Conservation (phyloP, 2,113 vertebrate species). For the Dicerorhinus sumatrensis region DNA sequence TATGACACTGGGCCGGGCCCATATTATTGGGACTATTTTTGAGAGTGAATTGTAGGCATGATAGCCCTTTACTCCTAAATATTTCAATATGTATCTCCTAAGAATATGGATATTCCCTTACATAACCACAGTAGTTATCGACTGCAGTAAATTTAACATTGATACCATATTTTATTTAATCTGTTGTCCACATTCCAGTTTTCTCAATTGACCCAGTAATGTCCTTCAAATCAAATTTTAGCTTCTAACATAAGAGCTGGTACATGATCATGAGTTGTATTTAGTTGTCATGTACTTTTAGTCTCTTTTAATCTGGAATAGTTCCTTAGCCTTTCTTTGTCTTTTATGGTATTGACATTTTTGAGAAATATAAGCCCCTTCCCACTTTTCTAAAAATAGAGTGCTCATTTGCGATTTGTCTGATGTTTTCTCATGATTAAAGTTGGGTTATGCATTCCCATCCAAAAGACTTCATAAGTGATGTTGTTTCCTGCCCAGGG, state of each 20-base stretch:
- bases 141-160: slow-evolving; percentile 7
- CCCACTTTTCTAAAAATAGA: not conserved
- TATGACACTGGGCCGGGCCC: no score
- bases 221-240: not conserved
- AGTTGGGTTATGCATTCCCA: not conserved
- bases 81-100: not conserved
- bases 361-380: not conserved
- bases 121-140: not conserved
- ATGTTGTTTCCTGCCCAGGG: not conserved
- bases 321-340: not conserved
- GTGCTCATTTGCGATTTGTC: slow-evolving; percentile 19
- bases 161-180: not conserved
- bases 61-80: not conserved
- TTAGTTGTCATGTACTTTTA: not conserved
- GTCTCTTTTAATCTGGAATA: not conserved
- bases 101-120: not conserved
- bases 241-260: not conserved
- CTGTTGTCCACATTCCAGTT: not conserved
- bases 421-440: not conserved
- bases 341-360: not conserved
- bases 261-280: not conserved
- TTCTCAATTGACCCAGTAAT: not conserved
- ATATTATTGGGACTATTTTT: not conserved
- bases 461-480: not conserved
- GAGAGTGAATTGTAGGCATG: not conserved